These are phyloP conservation scores for Stigmatopora nigra DNA, from an alignment of 2,113 vertebrate species.

Conservation along the genomic window DNA sequence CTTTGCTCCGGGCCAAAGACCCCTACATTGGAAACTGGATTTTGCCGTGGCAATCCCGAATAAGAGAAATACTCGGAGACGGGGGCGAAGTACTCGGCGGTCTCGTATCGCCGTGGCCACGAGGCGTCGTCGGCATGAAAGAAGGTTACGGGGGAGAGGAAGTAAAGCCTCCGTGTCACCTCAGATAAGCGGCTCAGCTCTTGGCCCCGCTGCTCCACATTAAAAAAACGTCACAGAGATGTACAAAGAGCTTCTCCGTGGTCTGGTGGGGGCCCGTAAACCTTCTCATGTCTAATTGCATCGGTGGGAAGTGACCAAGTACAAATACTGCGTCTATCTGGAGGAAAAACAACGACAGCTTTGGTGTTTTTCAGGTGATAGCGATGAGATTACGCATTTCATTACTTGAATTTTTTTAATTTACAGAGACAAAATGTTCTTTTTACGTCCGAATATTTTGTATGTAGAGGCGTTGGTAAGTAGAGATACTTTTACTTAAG, in stretches of 20 bases:
- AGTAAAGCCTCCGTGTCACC: slow-evolving; percentile 58
- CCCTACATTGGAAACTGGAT: slow-evolving; percentile 14
- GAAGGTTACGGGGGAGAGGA: slow-evolving; percentile 39
- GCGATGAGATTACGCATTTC: too few species aligned
- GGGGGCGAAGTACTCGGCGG: slow-evolving; percentile 4
- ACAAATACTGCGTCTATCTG: background rate
- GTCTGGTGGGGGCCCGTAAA: slow-evolving; percentile 45
- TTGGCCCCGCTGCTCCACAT: slow-evolving; percentile 47
- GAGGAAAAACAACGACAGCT: too few species aligned
- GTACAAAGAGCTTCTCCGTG: slow-evolving; percentile 59
- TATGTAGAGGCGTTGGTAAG: too few species aligned
- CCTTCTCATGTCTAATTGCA: slow-evolving; percentile 51
- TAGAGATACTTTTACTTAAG: background rate
- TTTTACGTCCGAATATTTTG: too few species aligned
- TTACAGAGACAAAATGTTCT: too few species aligned
- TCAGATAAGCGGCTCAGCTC: slow-evolving; percentile 53
- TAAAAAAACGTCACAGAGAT: slow-evolving; percentile 52
- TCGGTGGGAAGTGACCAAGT: slow-evolving; percentile 15
- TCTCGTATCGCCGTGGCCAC: slow-evolving; percentile 29
- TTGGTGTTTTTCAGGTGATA: too few species aligned
- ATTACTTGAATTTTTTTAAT: too few species aligned
- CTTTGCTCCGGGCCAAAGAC: background rate
- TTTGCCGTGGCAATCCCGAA: slow-evolving; percentile 20
- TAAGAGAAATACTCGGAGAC: slow-evolving; percentile 11
- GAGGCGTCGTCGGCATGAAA: slow-evolving; percentile 45